Base-by-base conservation (phyloP, 2,113 vertebrate species). In the Scartelaos histophorus region DNA sequence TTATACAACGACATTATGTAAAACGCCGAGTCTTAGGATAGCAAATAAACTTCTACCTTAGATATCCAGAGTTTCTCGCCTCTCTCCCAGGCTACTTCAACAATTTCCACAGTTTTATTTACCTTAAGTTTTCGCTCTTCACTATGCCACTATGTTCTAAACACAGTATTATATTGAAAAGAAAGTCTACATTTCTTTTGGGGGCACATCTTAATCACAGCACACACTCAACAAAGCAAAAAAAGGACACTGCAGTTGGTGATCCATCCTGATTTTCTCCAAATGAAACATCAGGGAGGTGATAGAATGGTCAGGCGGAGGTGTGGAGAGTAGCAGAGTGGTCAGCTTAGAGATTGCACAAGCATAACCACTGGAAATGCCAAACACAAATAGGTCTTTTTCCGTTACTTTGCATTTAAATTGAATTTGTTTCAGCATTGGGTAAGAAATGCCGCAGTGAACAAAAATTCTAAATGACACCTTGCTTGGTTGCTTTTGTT, bases 341-440 rank as follows among this genome's bases (percentile, higher is more conserved):
- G 65, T 62, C 24, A 9, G 66, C 69, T 78, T 35, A 38, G 70
- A 24, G 77, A 68, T 24, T 76, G 69, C 74, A 61, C 71, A 83
- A 68, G 72, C 21, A 51, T 73, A 70, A 35, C n/a, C 64, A 66
- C 81, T 76, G 77, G 73, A 85, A 87, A 79, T 58, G 60, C 11
- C 53, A 75, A 84, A 88, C 76, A 79, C 79, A 87, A 85, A 88
- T 56, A 75, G 56, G 24, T 22, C 74, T 73, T 80, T 58, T 56
- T 67, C 54, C 65, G 68, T 87, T 81, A 82, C 86, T 91, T 90
- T 91, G 84, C 90, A 90, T 91, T 91, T 91, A 90, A 90, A 92
- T 91, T 89, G 85, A 87, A 92, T 88, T 71, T 74, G 54, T 71
- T 70, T 71, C 81, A 46, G 57, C 9, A 61, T 46, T 17, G 72